Evolutionary conservation across 2,888 invertebrate species (phyloP).

Genomic region (Drosophila algonquin): DNA sequence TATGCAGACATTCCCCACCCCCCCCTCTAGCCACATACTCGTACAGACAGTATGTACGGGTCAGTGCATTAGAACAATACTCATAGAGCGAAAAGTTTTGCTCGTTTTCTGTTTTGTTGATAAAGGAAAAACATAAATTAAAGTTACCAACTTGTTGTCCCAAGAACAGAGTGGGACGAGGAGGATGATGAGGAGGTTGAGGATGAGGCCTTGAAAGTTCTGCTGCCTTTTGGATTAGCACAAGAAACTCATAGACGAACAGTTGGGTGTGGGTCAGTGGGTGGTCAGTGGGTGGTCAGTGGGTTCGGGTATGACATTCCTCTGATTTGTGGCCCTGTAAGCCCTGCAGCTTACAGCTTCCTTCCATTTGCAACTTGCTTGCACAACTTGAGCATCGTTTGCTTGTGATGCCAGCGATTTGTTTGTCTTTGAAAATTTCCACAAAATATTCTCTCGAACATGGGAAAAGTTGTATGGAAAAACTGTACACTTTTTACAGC

Average conservation of each 20-base stretch:
- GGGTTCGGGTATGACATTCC: constrained; percentile 1
- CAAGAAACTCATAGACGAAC: constrained; percentile 21
- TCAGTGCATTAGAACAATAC: constrained; percentile 70
- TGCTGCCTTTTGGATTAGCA: constrained; percentile 56
- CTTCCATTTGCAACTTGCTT: constrained; percentile 6
- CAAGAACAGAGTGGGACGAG: constrained; percentile 4
- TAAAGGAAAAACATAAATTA: constrained; percentile 41
- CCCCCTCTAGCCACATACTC: neutral
- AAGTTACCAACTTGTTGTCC: constrained; percentile 32
- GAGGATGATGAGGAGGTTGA: constrained; percentile 10
- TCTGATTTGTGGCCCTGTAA: constrained; percentile 46
- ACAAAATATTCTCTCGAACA: constrained; percentile 13
- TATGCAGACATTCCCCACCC: constrained; percentile 51
- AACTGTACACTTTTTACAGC: neutral
- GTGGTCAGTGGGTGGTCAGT: constrained; percentile 38
- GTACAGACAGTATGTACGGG: constrained; percentile 25
- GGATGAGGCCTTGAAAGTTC: constrained; percentile 39
- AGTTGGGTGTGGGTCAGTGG: constrained; percentile 10
- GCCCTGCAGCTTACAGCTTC: constrained; percentile 43
- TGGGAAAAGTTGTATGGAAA: neutral
- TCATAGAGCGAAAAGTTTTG: constrained; percentile 28
- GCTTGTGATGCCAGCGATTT: constrained; percentile 34
- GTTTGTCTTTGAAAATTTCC: constrained; percentile 39
- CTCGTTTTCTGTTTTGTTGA: constrained; percentile 16
- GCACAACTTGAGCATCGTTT: constrained; percentile 24